Percentiles rank a stretch among this genome's conserved stretches.
phyloP scores from a whole-genome alignment of 2,797 vertebrate genomes.

The Arremon aurantiirostris region DNA sequence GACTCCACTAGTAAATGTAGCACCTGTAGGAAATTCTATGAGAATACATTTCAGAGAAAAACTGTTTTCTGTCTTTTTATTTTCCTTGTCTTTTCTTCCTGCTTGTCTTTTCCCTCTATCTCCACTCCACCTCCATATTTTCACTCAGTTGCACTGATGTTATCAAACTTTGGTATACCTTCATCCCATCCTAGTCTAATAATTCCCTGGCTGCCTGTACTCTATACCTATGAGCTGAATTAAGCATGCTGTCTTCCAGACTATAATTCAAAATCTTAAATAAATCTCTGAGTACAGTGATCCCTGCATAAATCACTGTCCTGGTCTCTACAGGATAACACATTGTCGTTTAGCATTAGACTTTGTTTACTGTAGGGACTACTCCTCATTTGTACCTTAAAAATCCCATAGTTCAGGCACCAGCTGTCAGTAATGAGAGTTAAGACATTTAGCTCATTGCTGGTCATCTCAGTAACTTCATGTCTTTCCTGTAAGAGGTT shows the following conservation, averaged over 20 bases:
- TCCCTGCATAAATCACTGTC: background rate
- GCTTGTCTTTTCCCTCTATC: background rate
- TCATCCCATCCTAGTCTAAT: background rate
- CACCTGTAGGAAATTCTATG: background rate
- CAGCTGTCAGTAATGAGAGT: background rate
- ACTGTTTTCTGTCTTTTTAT: background rate
- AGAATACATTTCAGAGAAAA: background rate
- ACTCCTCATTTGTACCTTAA: background rate
- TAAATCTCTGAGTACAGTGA: background rate
- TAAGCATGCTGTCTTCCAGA: background rate
- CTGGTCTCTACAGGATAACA: background rate
- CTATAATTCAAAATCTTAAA: background rate
- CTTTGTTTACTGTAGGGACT: background rate
- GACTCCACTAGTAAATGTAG: background rate
- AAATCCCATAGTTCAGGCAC: background rate
- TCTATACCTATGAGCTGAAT: background rate
- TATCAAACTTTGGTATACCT: background rate
- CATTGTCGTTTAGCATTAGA: background rate
- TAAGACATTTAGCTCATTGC: background rate
- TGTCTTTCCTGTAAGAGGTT: conserved; percentile 12
- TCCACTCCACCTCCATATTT: background rate
- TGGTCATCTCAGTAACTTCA: conserved; percentile 2
- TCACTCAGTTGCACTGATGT: background rate
- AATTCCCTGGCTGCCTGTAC: background rate
- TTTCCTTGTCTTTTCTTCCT: background rate